These are phyloP conservation scores for Thalassophryne amazonica DNA, from an alignment of 2,797 vertebrate species.

Conservation along the genomic window DNA sequence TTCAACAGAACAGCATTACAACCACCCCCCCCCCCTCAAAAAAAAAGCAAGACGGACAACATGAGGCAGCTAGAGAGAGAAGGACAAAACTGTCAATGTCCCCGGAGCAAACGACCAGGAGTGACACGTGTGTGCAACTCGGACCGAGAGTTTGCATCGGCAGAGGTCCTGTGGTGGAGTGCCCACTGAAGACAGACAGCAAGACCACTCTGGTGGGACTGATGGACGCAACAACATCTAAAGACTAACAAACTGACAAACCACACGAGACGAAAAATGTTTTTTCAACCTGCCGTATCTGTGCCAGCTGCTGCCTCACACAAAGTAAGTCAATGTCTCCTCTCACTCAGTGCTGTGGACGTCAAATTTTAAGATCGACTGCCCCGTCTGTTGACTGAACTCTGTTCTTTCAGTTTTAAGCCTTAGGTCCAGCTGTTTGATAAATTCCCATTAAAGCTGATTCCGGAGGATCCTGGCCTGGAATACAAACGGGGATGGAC, in stretches of 20 bases:
- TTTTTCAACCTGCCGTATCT: slow-evolving; percentile 31
- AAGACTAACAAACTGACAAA: slow-evolving; percentile 31
- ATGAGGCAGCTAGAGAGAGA: slow-evolving; percentile 43
- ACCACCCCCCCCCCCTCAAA: too few species aligned
- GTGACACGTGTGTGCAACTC: slow-evolving; percentile 8
- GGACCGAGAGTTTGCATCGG: not conserved
- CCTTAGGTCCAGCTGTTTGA: slow-evolving; percentile 29
- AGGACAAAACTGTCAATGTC: slow-evolving; percentile 36
- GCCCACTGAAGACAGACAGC: slow-evolving; percentile 4
- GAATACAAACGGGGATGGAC: slow-evolving; percentile 56
- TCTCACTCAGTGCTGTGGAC: slow-evolving; percentile 10
- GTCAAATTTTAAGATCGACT: too few species aligned
- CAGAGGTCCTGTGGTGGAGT: not conserved
- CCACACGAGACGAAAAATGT: slow-evolving; percentile 49
- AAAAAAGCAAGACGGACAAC: slow-evolving; percentile 59
- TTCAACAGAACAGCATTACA: slow-evolving; percentile 73
- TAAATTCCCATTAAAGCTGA: slow-evolving; percentile 25
- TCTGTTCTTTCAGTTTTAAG: slow-evolving; percentile 41
- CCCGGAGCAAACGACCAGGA: slow-evolving; percentile 40
- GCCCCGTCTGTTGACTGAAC: too few species aligned
- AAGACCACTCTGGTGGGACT: slow-evolving; percentile 23
- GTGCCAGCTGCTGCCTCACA: slow-evolving; percentile 41
- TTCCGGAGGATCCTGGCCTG: slow-evolving; percentile 6
- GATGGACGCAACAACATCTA: slow-evolving; percentile 45
- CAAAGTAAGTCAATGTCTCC: slow-evolving; percentile 58